Evolutionary conservation across 2,797 vertebrate species (phyloP), one percentile per base, ranked within the genome.

Genomic region (Urosaurus nigricauda): DNA sequence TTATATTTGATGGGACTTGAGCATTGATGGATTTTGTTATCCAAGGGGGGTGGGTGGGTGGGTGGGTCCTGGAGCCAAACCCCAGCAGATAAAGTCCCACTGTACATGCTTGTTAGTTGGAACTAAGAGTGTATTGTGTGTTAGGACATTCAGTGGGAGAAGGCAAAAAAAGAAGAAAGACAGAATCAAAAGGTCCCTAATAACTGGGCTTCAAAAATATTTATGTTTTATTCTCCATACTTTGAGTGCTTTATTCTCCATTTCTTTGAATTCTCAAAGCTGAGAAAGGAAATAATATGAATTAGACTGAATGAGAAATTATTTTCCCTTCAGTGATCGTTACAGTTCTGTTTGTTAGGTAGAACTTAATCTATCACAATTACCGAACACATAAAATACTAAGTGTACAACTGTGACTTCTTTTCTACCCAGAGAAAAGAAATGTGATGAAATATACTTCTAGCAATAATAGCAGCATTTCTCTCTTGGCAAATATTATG

Each of bases 341-440:
- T 88, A 88, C 53, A 93, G 40, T 90, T 70, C 74, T 56, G 37
- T 88, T n/a, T 87, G 83, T 78, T 85, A 82, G 88, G 89, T 83
- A 91, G 81, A 78, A 43, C 85, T 65, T 94, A 51, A 88, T 94
- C 86, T 88, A 89, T 89, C 2, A 16, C 77, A 92, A 65, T 81
- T 93, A 13, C 87, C 79, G 91, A 92, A 91, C 85, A 79, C 82
- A 88, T 89, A 89, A 83, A n/a, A 68, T 73, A 80, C 93, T 90
- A n/a, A 73, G n/a, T 75, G 77, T 88, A 83, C 92, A 70, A 87
- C 65, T 89, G 35, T 65, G 84, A 40, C 73, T 91, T 88, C 40
- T 75, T 89, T 95, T 94, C 90, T 91, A 68, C 51, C 77, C 65
- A 60, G n/a, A 79, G 77, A 9, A 68, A 68, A 56, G 58, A 92